Conservation (phyloP, 2,888 invertebrate genomes). For the Temnothorax rugatulus region DNA sequence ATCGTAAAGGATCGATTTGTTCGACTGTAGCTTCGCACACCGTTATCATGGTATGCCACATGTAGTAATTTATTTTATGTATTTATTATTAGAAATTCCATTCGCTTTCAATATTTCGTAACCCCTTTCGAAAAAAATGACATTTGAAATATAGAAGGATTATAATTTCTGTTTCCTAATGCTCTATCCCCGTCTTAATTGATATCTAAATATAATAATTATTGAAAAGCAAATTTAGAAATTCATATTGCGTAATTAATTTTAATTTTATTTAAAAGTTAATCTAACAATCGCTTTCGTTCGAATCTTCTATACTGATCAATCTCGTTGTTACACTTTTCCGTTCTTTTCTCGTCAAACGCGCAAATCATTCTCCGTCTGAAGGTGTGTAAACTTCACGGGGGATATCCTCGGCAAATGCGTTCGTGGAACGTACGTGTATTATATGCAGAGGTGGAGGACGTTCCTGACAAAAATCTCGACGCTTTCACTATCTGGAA, state of each 20-base stretch:
- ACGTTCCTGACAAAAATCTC: constrained; percentile 59
- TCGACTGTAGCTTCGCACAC: constrained; percentile 30
- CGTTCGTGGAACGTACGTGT: constrained; percentile 44
- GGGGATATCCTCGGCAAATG: constrained; percentile 12
- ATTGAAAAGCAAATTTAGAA: background rate
- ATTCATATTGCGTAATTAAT: background rate
- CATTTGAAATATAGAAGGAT: background rate
- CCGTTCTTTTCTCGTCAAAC: background rate
- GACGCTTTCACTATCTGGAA: constrained; percentile 69
- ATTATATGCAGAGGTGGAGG: constrained; percentile 44
- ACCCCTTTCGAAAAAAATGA: background rate
- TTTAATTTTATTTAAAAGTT: background rate
- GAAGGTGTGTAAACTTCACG: background rate
- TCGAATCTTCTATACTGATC: background rate
- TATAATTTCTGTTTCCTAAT: background rate
- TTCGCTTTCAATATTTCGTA: background rate
- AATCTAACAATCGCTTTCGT: background rate
- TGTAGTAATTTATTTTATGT: background rate
- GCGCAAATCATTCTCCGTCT: background rate
- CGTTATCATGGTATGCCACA: constrained; percentile 12
- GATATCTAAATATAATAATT: background rate
- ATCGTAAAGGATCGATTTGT: constrained; percentile 57
- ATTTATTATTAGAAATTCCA: constrained; percentile 18
- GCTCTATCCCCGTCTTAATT: background rate
- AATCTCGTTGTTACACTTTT: background rate